Conservation (phyloP, 2,113 vertebrate species). For the Blennius ocellaris region DNA sequence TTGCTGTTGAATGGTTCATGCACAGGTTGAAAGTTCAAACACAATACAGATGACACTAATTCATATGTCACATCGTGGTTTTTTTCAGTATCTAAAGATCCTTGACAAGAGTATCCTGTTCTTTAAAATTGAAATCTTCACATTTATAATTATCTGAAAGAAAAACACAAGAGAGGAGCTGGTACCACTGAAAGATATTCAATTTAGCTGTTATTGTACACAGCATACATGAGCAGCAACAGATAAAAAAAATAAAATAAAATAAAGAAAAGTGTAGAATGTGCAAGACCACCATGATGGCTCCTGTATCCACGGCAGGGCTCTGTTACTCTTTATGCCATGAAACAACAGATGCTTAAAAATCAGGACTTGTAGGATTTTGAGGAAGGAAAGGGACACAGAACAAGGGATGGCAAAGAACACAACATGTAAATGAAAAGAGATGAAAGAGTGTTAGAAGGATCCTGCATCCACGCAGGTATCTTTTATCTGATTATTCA, state of each 20-base stretch:
- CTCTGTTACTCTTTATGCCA: conserved; percentile 33
- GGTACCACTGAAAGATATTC: conserved; percentile 18
- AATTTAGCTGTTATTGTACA: conserved; percentile 9
- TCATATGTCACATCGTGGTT: neutral
- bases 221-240: conserved; percentile 2
- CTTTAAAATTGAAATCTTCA: neutral
- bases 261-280: conserved; percentile 3
- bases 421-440: too few species aligned
- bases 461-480: neutral
- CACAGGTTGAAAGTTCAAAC: neutral
- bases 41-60: neutral
- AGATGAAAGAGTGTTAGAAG: conserved; percentile 23
- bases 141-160: neutral
- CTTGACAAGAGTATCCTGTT: neutral
- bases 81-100: neutral
- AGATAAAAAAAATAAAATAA: conserved; percentile 24
- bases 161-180: conserved; percentile 4
- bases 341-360: conserved; percentile 23
- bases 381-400: neutral
- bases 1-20: neutral
- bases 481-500: too few species aligned
- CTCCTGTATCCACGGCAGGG: conserved; percentile 21
- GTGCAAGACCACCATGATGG: conserved; percentile 35
- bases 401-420: neutral
- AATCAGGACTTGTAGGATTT: conserved; percentile 28